These are phyloP conservation scores for Heteromormyrus szaboi DNA, from an alignment of 2,797 vertebrate species.

Conservation along the genomic window DNA sequence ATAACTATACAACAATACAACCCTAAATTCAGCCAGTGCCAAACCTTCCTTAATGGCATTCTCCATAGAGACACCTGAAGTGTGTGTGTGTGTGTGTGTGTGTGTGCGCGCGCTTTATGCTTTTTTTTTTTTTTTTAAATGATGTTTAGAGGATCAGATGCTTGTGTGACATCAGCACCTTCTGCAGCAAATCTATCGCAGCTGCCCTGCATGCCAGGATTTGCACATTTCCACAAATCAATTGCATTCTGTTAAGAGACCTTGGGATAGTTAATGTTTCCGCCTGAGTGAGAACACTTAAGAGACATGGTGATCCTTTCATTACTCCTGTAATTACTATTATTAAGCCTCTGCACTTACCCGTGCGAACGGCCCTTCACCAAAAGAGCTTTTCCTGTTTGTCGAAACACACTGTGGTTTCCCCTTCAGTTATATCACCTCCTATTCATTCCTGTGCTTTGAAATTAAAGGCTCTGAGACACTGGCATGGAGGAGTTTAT, in stretches of 20 bases:
- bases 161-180: neutral
- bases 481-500: neutral
- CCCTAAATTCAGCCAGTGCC: neutral
- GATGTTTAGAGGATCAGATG: neutral
- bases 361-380: neutral
- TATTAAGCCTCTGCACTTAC: neutral
- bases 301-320: neutral
- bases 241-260: neutral
- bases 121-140: neutral
- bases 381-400: neutral
- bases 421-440: neutral
- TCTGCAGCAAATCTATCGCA: neutral
- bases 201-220: neutral
- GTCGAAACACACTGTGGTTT: neutral
- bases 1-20: neutral
- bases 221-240: neutral
- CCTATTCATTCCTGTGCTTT: neutral
- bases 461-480: neutral
- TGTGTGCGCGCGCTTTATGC: neutral
- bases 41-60: neutral
- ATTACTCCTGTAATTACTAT: constrained; percentile 5
- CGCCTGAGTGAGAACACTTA: constrained; percentile 9
- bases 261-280: constrained; percentile 1
- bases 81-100: too few species aligned
- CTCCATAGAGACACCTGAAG: neutral